phyloP scores from a whole-genome alignment of 2,113 vertebrate species.

The Fregata magnificens region DNA sequence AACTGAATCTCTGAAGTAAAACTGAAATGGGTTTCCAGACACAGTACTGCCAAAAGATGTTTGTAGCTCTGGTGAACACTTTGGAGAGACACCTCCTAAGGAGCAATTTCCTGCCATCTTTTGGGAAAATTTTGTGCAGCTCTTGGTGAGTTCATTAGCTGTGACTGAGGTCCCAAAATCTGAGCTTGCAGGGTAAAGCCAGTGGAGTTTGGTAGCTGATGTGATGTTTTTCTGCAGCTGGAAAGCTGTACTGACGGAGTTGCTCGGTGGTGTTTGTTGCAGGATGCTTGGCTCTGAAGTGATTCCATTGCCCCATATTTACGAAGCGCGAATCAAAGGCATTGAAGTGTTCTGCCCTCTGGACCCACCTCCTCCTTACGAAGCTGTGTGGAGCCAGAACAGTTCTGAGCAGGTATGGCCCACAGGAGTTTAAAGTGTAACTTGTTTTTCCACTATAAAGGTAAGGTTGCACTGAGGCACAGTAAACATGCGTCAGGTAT shows the following conservation, averaged over 20 bases:
- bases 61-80: background rate
- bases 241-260: background rate
- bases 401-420: slow-evolving; percentile 71
- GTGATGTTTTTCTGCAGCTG: background rate
- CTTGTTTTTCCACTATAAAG: background rate
- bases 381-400: slow-evolving; percentile 64
- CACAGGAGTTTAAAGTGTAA: background rate
- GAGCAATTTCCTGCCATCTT: background rate
- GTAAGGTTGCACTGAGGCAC: background rate
- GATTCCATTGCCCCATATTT: slow-evolving; percentile 80
- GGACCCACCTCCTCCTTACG: slow-evolving; percentile 83
- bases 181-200: background rate
- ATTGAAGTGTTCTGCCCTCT: slow-evolving; percentile 82
- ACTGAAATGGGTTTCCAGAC: background rate
- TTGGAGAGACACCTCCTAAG: background rate
- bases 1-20: background rate
- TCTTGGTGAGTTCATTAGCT: background rate
- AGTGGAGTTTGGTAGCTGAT: background rate
- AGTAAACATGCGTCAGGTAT: background rate
- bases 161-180: background rate
- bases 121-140: background rate
- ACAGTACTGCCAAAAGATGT: background rate
- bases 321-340: slow-evolving; percentile 73
- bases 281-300: slow-evolving; percentile 73
- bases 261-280: background rate